Evolutionary conservation across 2,113 vertebrate genomes (phyloP).

Genomic region (Geococcyx californianus): DNA sequence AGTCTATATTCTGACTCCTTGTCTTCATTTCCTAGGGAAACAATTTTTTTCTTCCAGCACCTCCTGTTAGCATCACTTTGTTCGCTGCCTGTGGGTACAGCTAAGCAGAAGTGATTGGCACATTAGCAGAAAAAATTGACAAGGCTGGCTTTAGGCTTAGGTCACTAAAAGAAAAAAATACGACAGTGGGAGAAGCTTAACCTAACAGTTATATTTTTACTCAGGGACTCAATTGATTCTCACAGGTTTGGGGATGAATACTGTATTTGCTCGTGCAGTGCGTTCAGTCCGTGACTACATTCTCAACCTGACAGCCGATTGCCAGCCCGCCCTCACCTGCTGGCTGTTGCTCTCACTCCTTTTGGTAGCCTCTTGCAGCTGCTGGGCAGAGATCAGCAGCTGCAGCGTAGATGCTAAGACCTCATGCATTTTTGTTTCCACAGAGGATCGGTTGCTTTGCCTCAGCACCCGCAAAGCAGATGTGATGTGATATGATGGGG

Average conservation of each 20-base stretch:
- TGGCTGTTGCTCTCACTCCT: not conserved
- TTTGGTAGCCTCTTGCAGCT: not conserved
- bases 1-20: not conserved
- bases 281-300: not conserved
- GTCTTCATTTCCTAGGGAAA: not conserved
- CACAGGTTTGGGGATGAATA: not conserved
- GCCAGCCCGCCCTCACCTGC: not conserved
- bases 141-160: not conserved
- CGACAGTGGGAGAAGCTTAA: not conserved
- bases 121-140: not conserved
- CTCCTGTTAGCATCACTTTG: not conserved
- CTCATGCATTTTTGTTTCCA: accelerated
- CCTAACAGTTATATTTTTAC: not conserved
- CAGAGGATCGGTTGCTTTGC: not conserved
- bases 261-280: not conserved
- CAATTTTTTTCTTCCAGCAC: not conserved
- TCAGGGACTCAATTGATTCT: not conserved
- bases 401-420: not conserved
- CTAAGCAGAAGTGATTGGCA: not conserved
- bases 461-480: not conserved
- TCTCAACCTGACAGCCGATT: not conserved
- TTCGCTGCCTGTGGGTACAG: not conserved
- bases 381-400: accelerated
- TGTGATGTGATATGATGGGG: not conserved
- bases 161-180: not conserved